Evolutionary conservation across 2,888 invertebrate species (phyloP).

Genomic region (Pinctada fucata): DNA sequence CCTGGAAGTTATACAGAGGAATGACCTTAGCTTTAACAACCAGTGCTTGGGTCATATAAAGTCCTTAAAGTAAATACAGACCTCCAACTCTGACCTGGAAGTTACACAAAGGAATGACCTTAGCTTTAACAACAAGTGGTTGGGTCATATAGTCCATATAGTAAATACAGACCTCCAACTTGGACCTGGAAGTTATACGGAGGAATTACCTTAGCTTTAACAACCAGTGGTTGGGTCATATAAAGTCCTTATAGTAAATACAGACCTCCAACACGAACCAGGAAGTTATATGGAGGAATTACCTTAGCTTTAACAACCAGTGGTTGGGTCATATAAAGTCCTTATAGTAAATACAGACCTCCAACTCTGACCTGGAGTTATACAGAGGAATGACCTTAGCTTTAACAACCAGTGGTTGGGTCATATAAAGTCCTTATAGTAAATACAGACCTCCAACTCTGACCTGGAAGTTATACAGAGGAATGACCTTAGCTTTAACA

Average conservation of each 20-base stretch:
- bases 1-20: slow-evolving; percentile 70
- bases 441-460: slow-evolving; percentile 71
- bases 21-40: too few species aligned
- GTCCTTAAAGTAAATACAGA: slow-evolving; percentile 70
- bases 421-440: slow-evolving; percentile 69
- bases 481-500: too few species aligned
- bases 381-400: too few species aligned
- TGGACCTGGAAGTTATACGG: slow-evolving; percentile 70
- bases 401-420: slow-evolving; percentile 63
- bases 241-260: too few species aligned
- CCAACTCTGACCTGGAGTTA: too few species aligned
- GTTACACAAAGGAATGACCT: slow-evolving; percentile 69
- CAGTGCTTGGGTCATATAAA: slow-evolving; percentile 68
- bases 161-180: slow-evolving; percentile 70
- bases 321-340: too few species aligned
- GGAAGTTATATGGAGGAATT: too few species aligned
- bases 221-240: too few species aligned
- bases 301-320: too few species aligned
- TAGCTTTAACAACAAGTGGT: slow-evolving; percentile 60
- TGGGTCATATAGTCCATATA: slow-evolving; percentile 72
- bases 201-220: too few species aligned
- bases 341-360: too few species aligned
- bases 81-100: slow-evolving; percentile 71
- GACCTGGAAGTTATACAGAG: slow-evolving; percentile 69
- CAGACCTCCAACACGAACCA: too few species aligned